These are phyloP conservation scores for Pelodiscus sinensis DNA, from an alignment of 2,113 vertebrate genomes.

Conservation along the genomic window DNA sequence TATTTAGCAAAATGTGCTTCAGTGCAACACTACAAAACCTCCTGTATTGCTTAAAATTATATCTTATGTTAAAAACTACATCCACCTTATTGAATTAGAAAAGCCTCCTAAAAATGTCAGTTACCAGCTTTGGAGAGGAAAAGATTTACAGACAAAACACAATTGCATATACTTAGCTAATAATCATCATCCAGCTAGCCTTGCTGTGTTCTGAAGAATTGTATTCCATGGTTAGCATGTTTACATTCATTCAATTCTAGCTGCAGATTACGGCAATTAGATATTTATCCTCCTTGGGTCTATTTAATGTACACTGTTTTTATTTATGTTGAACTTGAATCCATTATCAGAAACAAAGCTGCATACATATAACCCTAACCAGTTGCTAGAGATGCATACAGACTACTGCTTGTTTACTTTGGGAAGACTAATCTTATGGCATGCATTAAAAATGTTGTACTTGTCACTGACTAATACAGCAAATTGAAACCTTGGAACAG, in stretches of 20 bases:
- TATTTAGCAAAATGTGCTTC: conserved; percentile 20
- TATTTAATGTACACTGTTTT: conserved; percentile 74
- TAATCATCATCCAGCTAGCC: not conserved
- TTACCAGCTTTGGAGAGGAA: not conserved
- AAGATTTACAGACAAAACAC: conserved; percentile 28
- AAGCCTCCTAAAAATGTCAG: not conserved
- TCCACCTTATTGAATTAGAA: not conserved
- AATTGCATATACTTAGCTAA: conserved; percentile 20
- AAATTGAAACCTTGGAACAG: conserved; percentile 63
- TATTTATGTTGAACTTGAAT: conserved; percentile 77
- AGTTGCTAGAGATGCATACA: conserved; percentile 66
- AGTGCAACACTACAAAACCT: not conserved
- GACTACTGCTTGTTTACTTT: conserved; percentile 75
- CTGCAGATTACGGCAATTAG: conserved; percentile 73
- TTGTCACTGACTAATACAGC: conserved; percentile 74
- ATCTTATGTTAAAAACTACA: not conserved
- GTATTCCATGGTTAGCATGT: conserved; percentile 37
- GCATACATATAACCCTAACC: conserved; percentile 59
- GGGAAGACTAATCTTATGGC: conserved; percentile 72
- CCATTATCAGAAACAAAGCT: conserved; percentile 81
- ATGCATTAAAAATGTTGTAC: conserved; percentile 75
- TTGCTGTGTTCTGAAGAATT: conserved; percentile 16
- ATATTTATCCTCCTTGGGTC: conserved; percentile 68
- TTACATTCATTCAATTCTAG: conserved; percentile 51
- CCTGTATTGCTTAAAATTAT: not conserved